Conservation (phyloP, 2,113 vertebrate genomes). For the Tenebrosternarchus preto region DNA sequence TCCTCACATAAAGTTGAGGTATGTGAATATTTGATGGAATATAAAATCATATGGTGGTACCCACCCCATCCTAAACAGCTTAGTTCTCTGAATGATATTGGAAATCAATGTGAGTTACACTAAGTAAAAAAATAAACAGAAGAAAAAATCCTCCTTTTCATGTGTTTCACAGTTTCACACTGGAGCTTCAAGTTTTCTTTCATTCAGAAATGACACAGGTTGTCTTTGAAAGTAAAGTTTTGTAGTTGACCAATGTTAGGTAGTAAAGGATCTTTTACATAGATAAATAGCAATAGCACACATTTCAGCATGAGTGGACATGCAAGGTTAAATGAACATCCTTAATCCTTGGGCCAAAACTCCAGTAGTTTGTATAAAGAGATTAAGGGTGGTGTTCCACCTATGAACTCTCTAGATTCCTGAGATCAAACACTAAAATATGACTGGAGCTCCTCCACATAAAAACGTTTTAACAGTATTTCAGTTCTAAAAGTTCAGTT, state of each 20-base stretch:
- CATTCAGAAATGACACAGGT: too few species aligned
- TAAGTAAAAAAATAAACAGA: too few species aligned
- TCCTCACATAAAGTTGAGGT: not conserved
- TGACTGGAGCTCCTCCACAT: conserved; percentile 73
- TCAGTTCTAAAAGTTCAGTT: conserved; percentile 79
- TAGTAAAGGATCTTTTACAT: not conserved
- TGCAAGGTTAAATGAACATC: conserved; percentile 47
- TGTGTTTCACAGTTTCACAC: too few species aligned
- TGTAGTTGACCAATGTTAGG: not conserved
- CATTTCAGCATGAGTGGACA: not conserved
- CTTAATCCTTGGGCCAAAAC: conserved; percentile 7
- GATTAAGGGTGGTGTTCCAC: conserved; percentile 17
- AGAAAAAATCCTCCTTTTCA: too few species aligned
- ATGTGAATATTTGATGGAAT: not conserved
- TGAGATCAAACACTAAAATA: conserved; percentile 78
- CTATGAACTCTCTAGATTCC: conserved; percentile 54
- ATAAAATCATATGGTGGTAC: not conserved
- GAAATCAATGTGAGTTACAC: too few species aligned
- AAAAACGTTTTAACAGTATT: conserved; percentile 71
- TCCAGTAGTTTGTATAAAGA: conserved; percentile 2
- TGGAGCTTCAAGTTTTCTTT: too few species aligned
- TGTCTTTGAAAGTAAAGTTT: too few species aligned
- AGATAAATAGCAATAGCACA: conserved; percentile 1
- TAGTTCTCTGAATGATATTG: too few species aligned
- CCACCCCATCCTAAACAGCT: not conserved